phyloP scores from a whole-genome alignment of 2,797 vertebrate species.

The Dicrostonyx torquatus region DNA sequence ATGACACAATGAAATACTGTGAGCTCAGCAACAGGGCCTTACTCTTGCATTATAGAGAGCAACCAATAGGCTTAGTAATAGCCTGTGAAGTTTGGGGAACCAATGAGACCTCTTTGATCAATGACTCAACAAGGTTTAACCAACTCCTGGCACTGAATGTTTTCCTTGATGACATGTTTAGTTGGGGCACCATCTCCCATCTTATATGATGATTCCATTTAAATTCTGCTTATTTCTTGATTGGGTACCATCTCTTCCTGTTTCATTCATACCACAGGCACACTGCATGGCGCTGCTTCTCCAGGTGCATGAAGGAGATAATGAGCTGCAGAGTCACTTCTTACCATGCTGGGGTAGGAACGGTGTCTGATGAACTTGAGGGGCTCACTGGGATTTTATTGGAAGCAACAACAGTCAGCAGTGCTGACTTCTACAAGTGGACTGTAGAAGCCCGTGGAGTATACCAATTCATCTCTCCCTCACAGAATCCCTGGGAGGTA shows the following conservation, averaged over 20 bases:
- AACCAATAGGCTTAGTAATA: not conserved
- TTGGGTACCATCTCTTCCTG: not conserved
- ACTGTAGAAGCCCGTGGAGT: accelerated
- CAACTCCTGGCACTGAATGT: not conserved
- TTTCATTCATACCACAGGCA: not conserved
- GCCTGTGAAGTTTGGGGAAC: too few relatives aligned
- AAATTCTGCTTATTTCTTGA: not conserved
- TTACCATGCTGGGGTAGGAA: not conserved
- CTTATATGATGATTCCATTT: not conserved
- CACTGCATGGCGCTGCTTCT: not conserved
- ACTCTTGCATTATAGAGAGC: not conserved
- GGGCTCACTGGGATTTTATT: not conserved
- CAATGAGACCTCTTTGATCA: not conserved
- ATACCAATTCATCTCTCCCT: accelerated
- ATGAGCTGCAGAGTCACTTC: not conserved
- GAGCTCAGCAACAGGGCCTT: too few relatives aligned
- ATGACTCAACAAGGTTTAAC: not conserved
- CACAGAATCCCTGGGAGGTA: not conserved
- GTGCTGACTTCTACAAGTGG: too few relatives aligned
- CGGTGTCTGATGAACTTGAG: not conserved
- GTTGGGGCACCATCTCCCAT: not conserved
- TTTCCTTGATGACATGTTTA: not conserved
- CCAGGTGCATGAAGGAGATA: not conserved
- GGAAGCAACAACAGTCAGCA: accelerated
- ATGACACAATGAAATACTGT: not conserved